Evolutionary conservation across 2,797 vertebrate species (phyloP).

Genomic region (Spondyliosoma cantharus): DNA sequence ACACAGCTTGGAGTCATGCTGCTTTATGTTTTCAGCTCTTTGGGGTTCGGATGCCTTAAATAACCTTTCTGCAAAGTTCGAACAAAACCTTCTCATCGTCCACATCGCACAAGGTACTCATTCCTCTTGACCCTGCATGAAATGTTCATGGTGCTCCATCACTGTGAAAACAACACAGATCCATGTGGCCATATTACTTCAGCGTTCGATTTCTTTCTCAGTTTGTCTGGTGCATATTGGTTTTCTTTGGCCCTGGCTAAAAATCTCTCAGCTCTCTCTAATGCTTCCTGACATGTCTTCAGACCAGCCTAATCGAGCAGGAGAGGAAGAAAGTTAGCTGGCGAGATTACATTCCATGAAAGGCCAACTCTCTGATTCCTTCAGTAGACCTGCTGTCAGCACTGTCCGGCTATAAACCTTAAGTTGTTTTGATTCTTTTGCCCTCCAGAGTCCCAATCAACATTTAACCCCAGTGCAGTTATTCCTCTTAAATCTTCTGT

Average conservation of each 20-base stretch:
- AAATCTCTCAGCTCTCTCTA: constrained; percentile 19
- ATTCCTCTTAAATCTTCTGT: background rate
- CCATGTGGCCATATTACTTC: background rate
- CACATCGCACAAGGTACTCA: background rate
- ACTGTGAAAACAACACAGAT: constrained; percentile 6
- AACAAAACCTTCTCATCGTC: background rate
- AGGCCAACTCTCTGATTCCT: constrained; percentile 34
- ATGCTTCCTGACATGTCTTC: constrained; percentile 41
- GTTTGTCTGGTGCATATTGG: constrained; percentile 32
- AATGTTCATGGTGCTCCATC: constrained; percentile 6
- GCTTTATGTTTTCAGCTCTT: background rate
- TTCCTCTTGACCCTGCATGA: constrained; percentile 12
- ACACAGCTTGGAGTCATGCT: too few species aligned
- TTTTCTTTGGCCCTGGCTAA: constrained; percentile 27
- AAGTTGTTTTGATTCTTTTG: background rate
- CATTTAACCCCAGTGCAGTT: background rate
- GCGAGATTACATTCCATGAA: constrained; percentile 41
- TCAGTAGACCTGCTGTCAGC: constrained; percentile 30
- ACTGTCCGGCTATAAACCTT: background rate
- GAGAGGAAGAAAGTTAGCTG: constrained; percentile 5
- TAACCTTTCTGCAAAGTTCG: constrained; percentile 1
- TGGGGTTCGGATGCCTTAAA: background rate
- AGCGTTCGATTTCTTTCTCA: constrained; percentile 2
- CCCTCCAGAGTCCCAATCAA: background rate
- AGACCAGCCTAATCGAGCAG: constrained; percentile 22